Base-by-base conservation (phyloP, 2,113 vertebrate species). In the Callipepla squamata region DNA sequence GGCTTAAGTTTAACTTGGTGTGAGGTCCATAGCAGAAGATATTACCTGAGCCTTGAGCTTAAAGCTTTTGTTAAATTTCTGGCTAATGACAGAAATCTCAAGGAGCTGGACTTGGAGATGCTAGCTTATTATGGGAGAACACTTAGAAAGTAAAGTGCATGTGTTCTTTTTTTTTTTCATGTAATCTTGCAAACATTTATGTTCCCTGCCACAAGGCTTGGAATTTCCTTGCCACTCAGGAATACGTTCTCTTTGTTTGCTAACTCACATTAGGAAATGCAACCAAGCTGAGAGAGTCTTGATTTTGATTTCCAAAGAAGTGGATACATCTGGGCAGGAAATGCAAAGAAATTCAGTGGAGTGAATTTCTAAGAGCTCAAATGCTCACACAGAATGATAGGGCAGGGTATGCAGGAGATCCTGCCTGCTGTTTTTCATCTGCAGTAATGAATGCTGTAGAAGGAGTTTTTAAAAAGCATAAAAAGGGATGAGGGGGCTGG, bases 241-340 rank as follows among this genome's bases (percentile, higher is more conserved):
- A 88, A 32, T 58, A 22, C 4, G 1, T 84, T 89, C 25, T 80
- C 77, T 22, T 0, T 5, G 16, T 57, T 87, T 83, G 45, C 84
- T 90, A 47, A 70, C 32, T 83, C 4, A 6, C 16, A 11, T 82
- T 55, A 17, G n/a, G 18, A 93, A 94, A 82, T 75, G 38, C 67
- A 72, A 85, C 72, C 30, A 74, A 44, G 21, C 75, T 89, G 70
- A 50, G 62, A 77, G 47, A 21, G 63, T 51, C 73, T 70, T 1
- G 3, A 7, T 61, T 87, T 93, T 91, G 12, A 66, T 83, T 94
- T 95, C 69, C 58, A 94, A 92, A 51, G 34, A 22, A 90, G n/a
- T 69, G 3, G 1, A 6, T 30, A 70, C 15, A 79, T 59, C 47
- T 42, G 51, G 77, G 34, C 53, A 75, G 57, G 79, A 30, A 65